These are phyloP conservation scores for Nomada fucata DNA, from an alignment of 2,888 invertebrate species.

Conservation along the genomic window DNA sequence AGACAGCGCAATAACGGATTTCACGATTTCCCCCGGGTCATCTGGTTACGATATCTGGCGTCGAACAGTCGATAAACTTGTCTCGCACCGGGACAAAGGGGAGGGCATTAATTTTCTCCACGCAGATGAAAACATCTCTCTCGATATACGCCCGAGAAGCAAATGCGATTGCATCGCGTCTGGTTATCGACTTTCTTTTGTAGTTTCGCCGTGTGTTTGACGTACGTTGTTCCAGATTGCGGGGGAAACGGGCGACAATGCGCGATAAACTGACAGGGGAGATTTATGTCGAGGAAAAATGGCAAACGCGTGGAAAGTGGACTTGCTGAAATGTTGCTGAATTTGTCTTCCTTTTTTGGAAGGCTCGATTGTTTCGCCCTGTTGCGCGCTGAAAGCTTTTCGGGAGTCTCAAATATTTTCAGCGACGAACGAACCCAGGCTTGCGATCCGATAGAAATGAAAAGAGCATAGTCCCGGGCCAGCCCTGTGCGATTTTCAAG, in stretches of 20 bases:
- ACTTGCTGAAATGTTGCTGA: constrained; percentile 11
- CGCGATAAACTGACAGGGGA: constrained; percentile 29
- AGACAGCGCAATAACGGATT: constrained; percentile 69
- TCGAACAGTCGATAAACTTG: constrained; percentile 49
- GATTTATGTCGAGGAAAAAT: constrained; percentile 30
- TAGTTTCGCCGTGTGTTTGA: neutral
- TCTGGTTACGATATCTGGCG: constrained; percentile 53
- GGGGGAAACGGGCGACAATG: neutral
- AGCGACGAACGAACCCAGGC: no score
- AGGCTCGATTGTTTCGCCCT: neutral
- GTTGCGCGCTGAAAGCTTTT: constrained; percentile 5
- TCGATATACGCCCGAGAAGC: neutral
- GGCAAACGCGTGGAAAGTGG: constrained; percentile 1
- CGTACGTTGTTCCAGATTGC: constrained; percentile 12
- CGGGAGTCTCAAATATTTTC: neutral
- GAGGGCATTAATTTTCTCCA: constrained; percentile 36
- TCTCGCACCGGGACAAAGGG: constrained; percentile 18
- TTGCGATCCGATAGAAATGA: no score
- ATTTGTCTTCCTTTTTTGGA: neutral
- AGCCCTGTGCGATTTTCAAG: no score
- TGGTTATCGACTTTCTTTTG: neutral
- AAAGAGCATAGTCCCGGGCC: no score
- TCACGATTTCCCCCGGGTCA: constrained; percentile 66
- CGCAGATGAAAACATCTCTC: constrained; percentile 29
- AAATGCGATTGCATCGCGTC: neutral